A percentile compares a stretch with the other conserved stretches of the same genome.
phyloP scores from a whole-genome alignment of 2,888 invertebrate species.

The Gnatocerus cornutus region DNA sequence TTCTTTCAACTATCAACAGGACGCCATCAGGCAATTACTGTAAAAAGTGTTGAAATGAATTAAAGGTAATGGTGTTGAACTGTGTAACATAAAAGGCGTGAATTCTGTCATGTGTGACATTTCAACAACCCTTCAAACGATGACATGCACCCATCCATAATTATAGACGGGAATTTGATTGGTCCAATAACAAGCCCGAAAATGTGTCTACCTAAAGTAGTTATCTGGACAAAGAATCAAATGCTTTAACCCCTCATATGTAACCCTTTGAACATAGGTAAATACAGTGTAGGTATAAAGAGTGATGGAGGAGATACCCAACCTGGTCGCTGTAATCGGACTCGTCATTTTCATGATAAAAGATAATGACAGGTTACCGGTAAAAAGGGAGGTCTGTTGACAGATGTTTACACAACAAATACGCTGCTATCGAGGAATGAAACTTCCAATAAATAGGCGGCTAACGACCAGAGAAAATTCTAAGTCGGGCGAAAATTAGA shows the following conservation, averaged over 20 bases:
- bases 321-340: slow-evolving; percentile 62
- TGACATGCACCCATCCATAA: slow-evolving; percentile 53
- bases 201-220: slow-evolving; percentile 48
- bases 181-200: slow-evolving; percentile 56
- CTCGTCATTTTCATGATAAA: slow-evolving; percentile 66
- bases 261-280: slow-evolving; percentile 60
- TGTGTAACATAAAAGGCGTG: slow-evolving; percentile 45
- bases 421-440: slow-evolving; percentile 46
- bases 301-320: slow-evolving; percentile 60
- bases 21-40: slow-evolving; percentile 6
- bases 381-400: slow-evolving; percentile 70
- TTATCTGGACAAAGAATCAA: slow-evolving; percentile 53
- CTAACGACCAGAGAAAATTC: neutral
- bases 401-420: slow-evolving; percentile 70
- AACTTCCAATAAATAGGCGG: slow-evolving; percentile 33
- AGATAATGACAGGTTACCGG: slow-evolving; percentile 69
- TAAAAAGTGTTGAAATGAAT: slow-evolving; percentile 26
- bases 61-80: slow-evolving; percentile 35
- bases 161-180: slow-evolving; percentile 56
- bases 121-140: slow-evolving; percentile 51
- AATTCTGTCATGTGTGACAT: slow-evolving; percentile 49
- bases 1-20: slow-evolving; percentile 4
- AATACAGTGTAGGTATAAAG: slow-evolving; percentile 61
- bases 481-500: neutral
- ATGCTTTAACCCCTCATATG: slow-evolving; percentile 49